phyloP scores from a whole-genome alignment of 2,113 vertebrate species.

The Trogon melanurus region DNA sequence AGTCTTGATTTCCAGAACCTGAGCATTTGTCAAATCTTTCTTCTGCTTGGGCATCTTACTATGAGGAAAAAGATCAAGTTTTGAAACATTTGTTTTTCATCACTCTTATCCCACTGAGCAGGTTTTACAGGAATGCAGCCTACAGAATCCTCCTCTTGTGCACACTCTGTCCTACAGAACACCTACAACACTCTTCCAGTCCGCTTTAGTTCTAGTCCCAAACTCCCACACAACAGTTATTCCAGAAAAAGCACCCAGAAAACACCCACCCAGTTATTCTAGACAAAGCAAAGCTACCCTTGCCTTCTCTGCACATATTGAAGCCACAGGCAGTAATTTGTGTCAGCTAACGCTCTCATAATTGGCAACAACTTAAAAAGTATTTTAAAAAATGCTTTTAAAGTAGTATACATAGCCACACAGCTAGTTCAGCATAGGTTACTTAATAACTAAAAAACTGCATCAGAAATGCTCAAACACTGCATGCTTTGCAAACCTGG shows the following conservation, averaged over 20 bases:
- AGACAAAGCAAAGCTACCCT: background rate
- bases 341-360: background rate
- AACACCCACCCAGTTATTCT: background rate
- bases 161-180: background rate
- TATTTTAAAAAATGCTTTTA: background rate
- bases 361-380: background rate
- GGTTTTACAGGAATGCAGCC: background rate
- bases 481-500: accelerated
- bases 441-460: background rate
- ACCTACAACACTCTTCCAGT: background rate
- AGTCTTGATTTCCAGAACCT: background rate
- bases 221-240: background rate
- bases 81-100: accelerated
- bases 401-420: background rate
- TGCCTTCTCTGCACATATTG: background rate
- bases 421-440: accelerated
- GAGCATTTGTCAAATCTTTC: background rate
- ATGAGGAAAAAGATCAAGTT: background rate
- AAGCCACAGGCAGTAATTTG: background rate
- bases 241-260: background rate
- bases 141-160: background rate
- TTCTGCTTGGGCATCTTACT: accelerated
- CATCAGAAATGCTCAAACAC: background rate
- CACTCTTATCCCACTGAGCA: accelerated
- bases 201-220: background rate